Conservation (phyloP, 2,113 vertebrate species). For the Crypturellus undulatus region DNA sequence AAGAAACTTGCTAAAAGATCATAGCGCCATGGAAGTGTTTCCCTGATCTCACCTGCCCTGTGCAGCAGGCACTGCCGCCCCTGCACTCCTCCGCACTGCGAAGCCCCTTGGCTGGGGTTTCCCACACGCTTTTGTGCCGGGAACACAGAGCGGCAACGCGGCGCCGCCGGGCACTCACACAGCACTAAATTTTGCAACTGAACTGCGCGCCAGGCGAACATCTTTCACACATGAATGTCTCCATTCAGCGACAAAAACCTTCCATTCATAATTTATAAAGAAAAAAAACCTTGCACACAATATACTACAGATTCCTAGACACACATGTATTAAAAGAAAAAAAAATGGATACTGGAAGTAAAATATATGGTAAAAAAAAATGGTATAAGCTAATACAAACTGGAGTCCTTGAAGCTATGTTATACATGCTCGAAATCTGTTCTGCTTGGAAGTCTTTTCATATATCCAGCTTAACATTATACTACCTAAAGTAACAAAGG, state of each 20-base stretch:
- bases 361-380: not conserved
- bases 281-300: constrained; percentile 10
- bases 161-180: constrained; percentile 26
- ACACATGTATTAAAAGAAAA: not conserved
- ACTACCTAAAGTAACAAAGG: not conserved
- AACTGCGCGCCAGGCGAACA: constrained; percentile 13
- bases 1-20: not conserved
- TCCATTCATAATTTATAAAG: constrained; percentile 62
- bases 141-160: too few relatives aligned
- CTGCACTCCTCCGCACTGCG: not conserved
- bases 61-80: not conserved
- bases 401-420: not conserved
- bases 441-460: not conserved
- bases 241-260: constrained; percentile 49
- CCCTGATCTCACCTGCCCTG: not conserved
- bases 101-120: too few relatives aligned
- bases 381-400: not conserved
- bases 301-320: constrained; percentile 44
- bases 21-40: not conserved
- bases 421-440: not conserved
- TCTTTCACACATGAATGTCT: constrained; percentile 66
- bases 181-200: constrained; percentile 72
- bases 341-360: not conserved
- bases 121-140: too few relatives aligned
- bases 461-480: not conserved